Conservation (phyloP, 2,113 vertebrate genomes). For the Andinoacara biseriatus region DNA sequence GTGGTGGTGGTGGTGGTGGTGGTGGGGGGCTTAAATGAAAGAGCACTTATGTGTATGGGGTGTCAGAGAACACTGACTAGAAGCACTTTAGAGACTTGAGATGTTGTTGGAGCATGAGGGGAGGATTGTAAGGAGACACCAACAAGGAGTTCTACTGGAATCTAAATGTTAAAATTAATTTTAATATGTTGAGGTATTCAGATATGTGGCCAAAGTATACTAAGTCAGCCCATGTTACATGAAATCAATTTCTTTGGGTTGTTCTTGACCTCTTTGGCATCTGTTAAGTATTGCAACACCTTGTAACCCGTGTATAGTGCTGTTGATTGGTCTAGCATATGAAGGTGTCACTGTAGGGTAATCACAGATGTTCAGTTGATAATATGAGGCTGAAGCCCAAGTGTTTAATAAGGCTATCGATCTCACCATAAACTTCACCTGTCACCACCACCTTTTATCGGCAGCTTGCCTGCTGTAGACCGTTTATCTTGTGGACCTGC, state of each 20-base stretch:
- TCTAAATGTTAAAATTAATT: neutral
- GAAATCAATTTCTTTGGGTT: too few relatives aligned
- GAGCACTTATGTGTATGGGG: slow-evolving; percentile 15
- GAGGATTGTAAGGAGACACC: neutral
- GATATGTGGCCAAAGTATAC: neutral
- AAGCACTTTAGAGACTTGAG: slow-evolving; percentile 28
- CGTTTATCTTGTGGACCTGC: slow-evolving; percentile 36
- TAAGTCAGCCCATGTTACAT: neutral
- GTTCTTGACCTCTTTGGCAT: neutral
- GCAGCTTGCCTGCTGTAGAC: slow-evolving; percentile 26
- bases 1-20: too few relatives aligned
- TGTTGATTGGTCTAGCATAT: neutral
- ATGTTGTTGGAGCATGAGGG: neutral
- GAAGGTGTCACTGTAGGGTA: neutral
- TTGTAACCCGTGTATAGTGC: neutral
- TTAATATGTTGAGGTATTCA: neutral
- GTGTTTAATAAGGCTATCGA: slow-evolving; percentile 7
- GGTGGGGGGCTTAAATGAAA: slow-evolving; percentile 22
- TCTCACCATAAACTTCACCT: slow-evolving; percentile 24
- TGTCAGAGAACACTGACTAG: slow-evolving; percentile 12
- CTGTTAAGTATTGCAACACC: neutral
- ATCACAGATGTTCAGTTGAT: neutral
- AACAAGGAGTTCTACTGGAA: neutral
- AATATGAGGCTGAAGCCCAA: neutral
- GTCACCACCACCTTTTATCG: slow-evolving; percentile 36